Base-by-base conservation (phyloP, 1,140 invertebrate genomes). In the Polyergus mexicanus region DNA sequence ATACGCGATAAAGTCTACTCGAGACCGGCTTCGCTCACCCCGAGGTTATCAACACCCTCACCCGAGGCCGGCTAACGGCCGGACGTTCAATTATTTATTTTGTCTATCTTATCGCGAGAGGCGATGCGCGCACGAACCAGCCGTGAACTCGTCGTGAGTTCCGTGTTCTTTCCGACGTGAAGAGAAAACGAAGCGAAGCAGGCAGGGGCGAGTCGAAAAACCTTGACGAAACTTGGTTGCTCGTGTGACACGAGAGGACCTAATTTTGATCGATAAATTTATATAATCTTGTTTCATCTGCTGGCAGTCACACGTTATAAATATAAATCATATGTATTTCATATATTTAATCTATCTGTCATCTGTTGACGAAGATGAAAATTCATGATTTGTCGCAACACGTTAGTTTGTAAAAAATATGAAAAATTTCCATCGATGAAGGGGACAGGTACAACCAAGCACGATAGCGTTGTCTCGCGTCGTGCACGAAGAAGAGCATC, bases 81-180 rank as follows among this genome's bases (percentile, higher is more conserved):
- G 92, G 89, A 91, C 90, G 90, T 89, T 93, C 92, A 93, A 93
- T 93, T 94, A 94, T 94, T 94, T 94, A 94, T 94, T 93, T 93
- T 91, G 89, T 87, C 90, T 93, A 93, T 93, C 92, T 94, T 94
- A 94, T 92, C 93, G 88, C 25, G 58, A 75, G 62, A 35, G 25
- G 80, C 88, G 90, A 93, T 92, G 90, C 89, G 89, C 74, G 72
- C 88, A 84, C 92, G 87, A 92, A 91, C 76, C 84, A 86, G 85
- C 44, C 87, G 54, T 19, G 47, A 51, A 19, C 47, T 66, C 60
- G 75, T 83, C 80, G 88, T 71, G 84, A 87, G 81, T 51, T 35
- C 65, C 72, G 51, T 86, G 51, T 86, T 85, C 72, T 74, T 74
- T 41, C 51, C 62, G 74, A 54, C 69, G n/a, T n/a, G 54, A 28